Percentiles rank a stretch among this genome's conserved stretches.
Evolutionary conservation across 2,113 vertebrate genomes (phyloP).

Genomic region (Atherinomorus stipes): DNA sequence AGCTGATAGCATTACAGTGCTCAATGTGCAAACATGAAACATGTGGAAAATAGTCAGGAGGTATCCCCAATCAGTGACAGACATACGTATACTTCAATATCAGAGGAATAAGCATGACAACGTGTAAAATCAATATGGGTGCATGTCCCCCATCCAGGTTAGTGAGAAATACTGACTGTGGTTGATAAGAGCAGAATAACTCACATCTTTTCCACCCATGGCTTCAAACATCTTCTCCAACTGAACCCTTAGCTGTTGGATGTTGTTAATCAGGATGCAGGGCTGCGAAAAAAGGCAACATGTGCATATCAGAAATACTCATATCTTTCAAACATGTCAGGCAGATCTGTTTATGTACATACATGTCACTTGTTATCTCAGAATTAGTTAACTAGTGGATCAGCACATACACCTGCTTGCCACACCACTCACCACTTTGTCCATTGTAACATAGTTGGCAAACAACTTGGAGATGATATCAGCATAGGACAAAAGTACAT

Average conservation of each 20-base stretch:
- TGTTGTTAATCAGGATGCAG: slow-evolving; percentile 99
- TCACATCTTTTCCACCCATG: slow-evolving; percentile 95
- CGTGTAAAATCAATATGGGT: too few relatives aligned
- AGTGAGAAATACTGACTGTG: background rate
- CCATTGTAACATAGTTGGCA: slow-evolving; percentile 94
- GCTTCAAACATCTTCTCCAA: slow-evolving; percentile 99
- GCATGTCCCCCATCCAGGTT: too few relatives aligned
- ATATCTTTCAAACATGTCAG: background rate
- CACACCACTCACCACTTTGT: slow-evolving; percentile 88
- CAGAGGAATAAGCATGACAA: too few relatives aligned
- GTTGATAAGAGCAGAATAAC: slow-evolving; percentile 44
- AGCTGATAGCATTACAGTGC: too few relatives aligned
- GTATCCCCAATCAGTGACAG: too few relatives aligned
- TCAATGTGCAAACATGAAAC: too few relatives aligned
- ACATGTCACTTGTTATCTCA: background rate
- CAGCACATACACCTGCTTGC: background rate
- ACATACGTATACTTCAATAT: too few relatives aligned
- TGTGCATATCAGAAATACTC: background rate
- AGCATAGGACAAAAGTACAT: slow-evolving; percentile 94
- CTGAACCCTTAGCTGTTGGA: slow-evolving; percentile 95
- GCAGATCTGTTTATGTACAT: background rate
- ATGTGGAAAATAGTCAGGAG: too few relatives aligned
- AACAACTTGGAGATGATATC: slow-evolving; percentile 96
- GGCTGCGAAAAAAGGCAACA: slow-evolving; percentile 71
- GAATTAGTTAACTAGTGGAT: background rate